phyloP scores from a whole-genome alignment of 2,113 vertebrate species.

The Myotis lucifugus region DNA sequence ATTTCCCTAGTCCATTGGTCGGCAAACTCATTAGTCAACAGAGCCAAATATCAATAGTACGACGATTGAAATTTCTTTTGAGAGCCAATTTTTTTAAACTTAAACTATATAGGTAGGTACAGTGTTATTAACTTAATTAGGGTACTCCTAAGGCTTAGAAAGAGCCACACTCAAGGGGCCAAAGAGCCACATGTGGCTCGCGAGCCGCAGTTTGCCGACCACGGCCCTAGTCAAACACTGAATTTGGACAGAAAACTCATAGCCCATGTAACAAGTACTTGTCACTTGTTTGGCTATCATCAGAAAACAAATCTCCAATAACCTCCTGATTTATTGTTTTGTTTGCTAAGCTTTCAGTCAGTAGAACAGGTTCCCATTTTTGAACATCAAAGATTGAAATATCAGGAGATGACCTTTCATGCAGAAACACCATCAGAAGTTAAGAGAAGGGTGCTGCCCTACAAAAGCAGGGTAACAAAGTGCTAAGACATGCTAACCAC shows the following conservation, averaged over 20 bases:
- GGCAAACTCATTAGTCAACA: too few relatives aligned
- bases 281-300: constrained; percentile 22
- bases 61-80: too few relatives aligned
- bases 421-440: neutral
- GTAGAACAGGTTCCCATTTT: neutral
- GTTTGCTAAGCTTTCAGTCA: constrained; percentile 1
- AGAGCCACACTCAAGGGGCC: too few relatives aligned
- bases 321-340: constrained; percentile 32
- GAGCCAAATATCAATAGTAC: too few relatives aligned
- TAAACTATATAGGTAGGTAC: too few relatives aligned
- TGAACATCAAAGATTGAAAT: constrained; percentile 49
- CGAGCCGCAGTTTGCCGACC: too few relatives aligned
- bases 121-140: too few relatives aligned
- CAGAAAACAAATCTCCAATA: constrained; percentile 46
- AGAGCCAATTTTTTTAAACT: too few relatives aligned
- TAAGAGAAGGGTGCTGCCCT: neutral
- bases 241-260: constrained; percentile 26
- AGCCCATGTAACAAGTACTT: neutral
- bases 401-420: constrained; percentile 42
- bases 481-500: neutral
- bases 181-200: too few relatives aligned
- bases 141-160: too few relatives aligned
- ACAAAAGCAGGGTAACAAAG: neutral
- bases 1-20: neutral
- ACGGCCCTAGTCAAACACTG: neutral